A percentile compares a stretch with the other conserved stretches of the same genome.
phyloP scores from a whole-genome alignment of 1,140 invertebrate species.

The Chrysoperla carnea region DNA sequence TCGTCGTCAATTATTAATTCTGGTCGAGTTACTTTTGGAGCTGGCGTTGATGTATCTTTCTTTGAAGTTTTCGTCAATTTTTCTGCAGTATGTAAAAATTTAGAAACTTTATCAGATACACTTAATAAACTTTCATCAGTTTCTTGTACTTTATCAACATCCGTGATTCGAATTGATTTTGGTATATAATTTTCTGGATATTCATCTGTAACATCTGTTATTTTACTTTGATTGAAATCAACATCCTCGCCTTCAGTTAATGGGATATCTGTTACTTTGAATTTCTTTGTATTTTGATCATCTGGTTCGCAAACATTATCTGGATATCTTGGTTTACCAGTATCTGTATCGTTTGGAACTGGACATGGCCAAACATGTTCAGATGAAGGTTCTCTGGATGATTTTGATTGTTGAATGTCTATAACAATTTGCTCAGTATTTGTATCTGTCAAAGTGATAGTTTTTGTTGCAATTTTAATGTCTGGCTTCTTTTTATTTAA shows the following conservation, averaged over 20 bases:
- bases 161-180: constrained; percentile 16
- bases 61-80: constrained; percentile 18
- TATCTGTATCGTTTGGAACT: constrained; percentile 30
- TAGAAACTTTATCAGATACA: constrained; percentile 30
- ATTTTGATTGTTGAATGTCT: constrained; percentile 44
- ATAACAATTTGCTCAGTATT: constrained; percentile 30
- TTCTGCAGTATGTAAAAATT: constrained; percentile 21
- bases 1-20: constrained; percentile 22
- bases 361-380: constrained; percentile 44
- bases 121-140: constrained; percentile 24
- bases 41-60: not conserved
- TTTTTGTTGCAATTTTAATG: constrained; percentile 15
- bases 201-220: constrained; percentile 30
- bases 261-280: constrained; percentile 24
- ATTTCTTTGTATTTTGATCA: constrained; percentile 29
- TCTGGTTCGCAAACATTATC: constrained; percentile 53
- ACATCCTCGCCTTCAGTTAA: constrained; percentile 16
- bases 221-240: constrained; percentile 21
- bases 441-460: constrained; percentile 17
- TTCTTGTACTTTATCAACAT: constrained; percentile 16
- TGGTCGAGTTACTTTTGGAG: constrained; percentile 18
- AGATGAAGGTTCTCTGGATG: constrained; percentile 49
- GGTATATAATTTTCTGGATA: constrained; percentile 16
- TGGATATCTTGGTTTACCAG: constrained; percentile 43
- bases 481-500: constrained; percentile 2